Conservation (phyloP, 2,888 invertebrate species). For the Spodoptera picta region DNA sequence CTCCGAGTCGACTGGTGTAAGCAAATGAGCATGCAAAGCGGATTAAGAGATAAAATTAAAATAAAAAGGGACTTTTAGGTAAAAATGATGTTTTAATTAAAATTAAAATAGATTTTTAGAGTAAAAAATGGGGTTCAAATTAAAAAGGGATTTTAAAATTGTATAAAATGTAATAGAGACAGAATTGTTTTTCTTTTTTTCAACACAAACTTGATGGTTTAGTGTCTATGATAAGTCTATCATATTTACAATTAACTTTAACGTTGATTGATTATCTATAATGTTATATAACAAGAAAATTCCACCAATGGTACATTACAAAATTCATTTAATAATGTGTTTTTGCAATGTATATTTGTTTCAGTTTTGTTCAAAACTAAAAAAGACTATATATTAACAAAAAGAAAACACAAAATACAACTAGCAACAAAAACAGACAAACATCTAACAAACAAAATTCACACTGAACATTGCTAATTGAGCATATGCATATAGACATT, state of each 20-base stretch:
- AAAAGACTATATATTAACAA: constrained; percentile 9
- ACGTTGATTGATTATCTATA: too few relatives aligned
- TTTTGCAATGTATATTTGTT: too few relatives aligned
- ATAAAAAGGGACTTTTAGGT: background rate
- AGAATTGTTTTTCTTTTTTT: too few relatives aligned
- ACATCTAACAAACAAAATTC: constrained; percentile 11
- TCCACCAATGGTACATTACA: too few relatives aligned
- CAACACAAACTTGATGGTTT: too few relatives aligned
- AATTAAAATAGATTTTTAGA: constrained; percentile 58
- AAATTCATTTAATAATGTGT: too few relatives aligned
- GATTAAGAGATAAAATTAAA: constrained; percentile 50
- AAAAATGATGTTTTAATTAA: too few relatives aligned
- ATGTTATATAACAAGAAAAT: too few relatives aligned
- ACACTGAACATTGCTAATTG: constrained; percentile 35
- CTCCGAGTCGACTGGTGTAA: constrained; percentile 77
- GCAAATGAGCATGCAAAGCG: constrained; percentile 69
- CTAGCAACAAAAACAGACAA: constrained; percentile 15
- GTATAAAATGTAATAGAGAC: too few relatives aligned
- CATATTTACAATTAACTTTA: too few relatives aligned
- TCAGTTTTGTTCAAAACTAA: background rate
- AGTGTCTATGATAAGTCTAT: too few relatives aligned
- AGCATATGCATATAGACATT: constrained; percentile 20
- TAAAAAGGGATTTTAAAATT: too few relatives aligned
- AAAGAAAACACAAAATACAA: constrained; percentile 14
- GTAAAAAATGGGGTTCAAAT: constrained; percentile 38